Percentiles rank a stretch among this genome's conserved stretches.
These are phyloP conservation scores for Prorops nasuta DNA, from an alignment of 1,140 invertebrate genomes.

Conservation along the genomic window DNA sequence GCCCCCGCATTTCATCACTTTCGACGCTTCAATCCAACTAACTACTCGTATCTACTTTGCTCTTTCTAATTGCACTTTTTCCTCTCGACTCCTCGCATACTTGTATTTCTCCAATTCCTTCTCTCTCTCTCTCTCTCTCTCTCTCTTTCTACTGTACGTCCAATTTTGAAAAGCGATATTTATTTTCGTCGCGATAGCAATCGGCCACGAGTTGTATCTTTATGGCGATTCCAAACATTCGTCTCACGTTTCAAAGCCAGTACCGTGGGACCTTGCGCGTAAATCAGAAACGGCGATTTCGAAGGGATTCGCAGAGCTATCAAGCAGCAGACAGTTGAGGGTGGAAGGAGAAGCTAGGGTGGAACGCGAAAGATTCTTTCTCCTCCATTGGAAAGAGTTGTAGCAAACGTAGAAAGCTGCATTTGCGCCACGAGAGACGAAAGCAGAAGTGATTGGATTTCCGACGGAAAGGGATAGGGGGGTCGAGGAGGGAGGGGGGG, in stretches of 20 bases:
- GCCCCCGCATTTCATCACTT: not conserved
- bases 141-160: not conserved
- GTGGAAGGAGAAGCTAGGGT: constrained; percentile 2
- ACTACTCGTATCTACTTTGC: too few species aligned
- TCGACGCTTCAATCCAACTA: too few species aligned
- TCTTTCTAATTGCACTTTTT: too few species aligned
- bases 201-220: not conserved
- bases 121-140: not conserved
- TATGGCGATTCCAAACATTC: not conserved
- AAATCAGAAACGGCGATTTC: constrained; percentile 21
- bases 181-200: not conserved
- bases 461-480: not conserved
- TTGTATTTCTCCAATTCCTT: too few species aligned
- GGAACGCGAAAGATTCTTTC: not conserved
- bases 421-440: constrained; percentile 8
- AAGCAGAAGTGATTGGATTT: not conserved
- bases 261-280: constrained; percentile 8
- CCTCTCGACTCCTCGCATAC: too few species aligned
- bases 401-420: constrained; percentile 21
- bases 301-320: constrained; percentile 21
- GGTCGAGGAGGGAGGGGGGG: not conserved
- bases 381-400: constrained; percentile 33
- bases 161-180: not conserved
- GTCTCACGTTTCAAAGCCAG: constrained; percentile 5
- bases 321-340: constrained; percentile 12